These are phyloP conservation scores for Achroia grisella DNA, from an alignment of 1,140 invertebrate genomes.

Conservation along the genomic window DNA sequence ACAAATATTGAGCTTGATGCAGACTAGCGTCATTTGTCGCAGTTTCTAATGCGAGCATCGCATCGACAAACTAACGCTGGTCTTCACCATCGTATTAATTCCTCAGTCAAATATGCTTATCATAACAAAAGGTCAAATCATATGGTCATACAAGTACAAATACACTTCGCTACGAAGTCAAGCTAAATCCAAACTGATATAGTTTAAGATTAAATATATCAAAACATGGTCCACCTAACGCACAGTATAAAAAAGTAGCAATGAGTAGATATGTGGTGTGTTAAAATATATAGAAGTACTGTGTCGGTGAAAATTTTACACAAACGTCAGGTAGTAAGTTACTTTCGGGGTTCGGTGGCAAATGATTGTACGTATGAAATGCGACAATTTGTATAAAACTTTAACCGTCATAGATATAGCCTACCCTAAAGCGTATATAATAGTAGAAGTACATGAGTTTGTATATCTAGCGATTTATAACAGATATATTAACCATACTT, in stretches of 20 bases:
- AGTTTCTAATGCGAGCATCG: not conserved
- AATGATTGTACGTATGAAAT: conserved; percentile 7
- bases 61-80: not conserved
- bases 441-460: conserved; percentile 37
- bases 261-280: conserved; percentile 68
- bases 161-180: conserved; percentile 4
- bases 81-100: not conserved
- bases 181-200: conserved; percentile 1
- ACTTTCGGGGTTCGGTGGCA: too few species aligned
- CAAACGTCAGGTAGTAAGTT: conserved; percentile 5
- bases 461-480: conserved; percentile 50
- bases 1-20: conserved; percentile 14
- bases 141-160: conserved; percentile 5
- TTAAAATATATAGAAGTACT: conserved; percentile 40
- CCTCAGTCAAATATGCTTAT: conserved; percentile 3
- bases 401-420: conserved; percentile 36
- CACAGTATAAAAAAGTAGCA: conserved; percentile 57
- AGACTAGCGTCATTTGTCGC: conserved; percentile 1
- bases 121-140: conserved; percentile 4
- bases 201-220: conserved; percentile 10
- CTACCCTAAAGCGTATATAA: conserved; percentile 64
- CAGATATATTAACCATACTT: conserved; percentile 42
- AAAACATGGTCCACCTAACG: conserved; percentile 58
- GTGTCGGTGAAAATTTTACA: conserved; percentile 27
- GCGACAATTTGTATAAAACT: conserved; percentile 17